Evolutionary conservation across 2,797 vertebrate genomes (phyloP).

Genomic region (Mormyrus proboscirostris): DNA sequence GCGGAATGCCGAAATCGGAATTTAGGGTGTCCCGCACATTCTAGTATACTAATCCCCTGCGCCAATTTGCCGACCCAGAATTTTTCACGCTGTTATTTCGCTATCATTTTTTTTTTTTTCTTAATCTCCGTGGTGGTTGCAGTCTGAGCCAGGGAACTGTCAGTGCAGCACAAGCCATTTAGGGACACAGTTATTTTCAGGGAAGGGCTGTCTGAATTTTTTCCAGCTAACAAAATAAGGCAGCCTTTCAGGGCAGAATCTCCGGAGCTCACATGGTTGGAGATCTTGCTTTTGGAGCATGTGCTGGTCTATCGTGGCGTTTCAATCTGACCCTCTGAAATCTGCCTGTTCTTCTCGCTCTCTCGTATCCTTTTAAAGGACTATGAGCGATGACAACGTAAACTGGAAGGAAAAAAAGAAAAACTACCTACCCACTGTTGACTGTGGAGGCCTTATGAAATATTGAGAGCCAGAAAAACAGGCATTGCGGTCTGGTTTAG

Average conservation of each 20-base stretch:
- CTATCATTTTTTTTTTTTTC: not conserved
- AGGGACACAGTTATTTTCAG: conserved; percentile 14
- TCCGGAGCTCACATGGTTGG: not conserved
- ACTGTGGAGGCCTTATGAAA: not conserved
- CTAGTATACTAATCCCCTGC: not conserved
- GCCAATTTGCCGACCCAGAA: conserved; percentile 13
- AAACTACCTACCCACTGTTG: not conserved
- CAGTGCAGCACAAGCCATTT: conserved; percentile 12
- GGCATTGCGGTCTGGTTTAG: not conserved
- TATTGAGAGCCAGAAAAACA: conserved; percentile 5
- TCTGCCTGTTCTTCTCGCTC: not conserved
- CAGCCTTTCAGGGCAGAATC: not conserved
- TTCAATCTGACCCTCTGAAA: not conserved
- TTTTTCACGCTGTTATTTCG: conserved; percentile 12
- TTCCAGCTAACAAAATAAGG: conserved; percentile 12
- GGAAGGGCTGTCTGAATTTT: conserved; percentile 5
- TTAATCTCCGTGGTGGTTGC: not conserved
- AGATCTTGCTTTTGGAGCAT: not conserved
- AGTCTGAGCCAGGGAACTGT: conserved; percentile 2
- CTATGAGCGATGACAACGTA: not conserved
- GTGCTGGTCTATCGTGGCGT: not conserved
- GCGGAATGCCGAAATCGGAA: not conserved
- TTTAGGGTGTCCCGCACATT: conserved; percentile 9
- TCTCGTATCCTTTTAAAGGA: not conserved
- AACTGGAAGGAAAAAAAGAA: not conserved